Base-by-base conservation (phyloP, 2,797 vertebrate species). In the Mus caroli region DNA sequence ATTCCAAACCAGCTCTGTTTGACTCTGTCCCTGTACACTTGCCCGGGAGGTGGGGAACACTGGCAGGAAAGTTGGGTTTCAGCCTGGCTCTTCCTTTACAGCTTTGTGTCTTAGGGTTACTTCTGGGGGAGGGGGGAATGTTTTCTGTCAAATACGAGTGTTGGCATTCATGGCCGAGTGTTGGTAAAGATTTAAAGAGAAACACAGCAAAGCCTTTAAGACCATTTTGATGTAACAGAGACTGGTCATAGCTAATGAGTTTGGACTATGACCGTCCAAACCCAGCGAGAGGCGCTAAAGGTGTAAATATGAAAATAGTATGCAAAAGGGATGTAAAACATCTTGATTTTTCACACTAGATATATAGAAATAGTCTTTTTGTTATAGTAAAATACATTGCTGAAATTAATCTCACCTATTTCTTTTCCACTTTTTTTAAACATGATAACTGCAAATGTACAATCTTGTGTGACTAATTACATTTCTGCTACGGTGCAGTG, bases 361-460 rank as follows among this genome's bases (percentile, higher is more conserved):
- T 64, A 85, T 28, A 90, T 46, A 14, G 26, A 92, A 90, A 92
- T 82, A n/a, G 75, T 76, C 62, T 71, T 87, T 82, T 93, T 73
- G 54, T 78, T 62, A 40, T 50, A 90, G 34, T 82, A 6, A 92
- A 90, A 62, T 90, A 58, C 43, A 93, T 73, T 50, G 76, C 54
- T 92, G 79, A 67, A 97, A 90, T 91, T 87, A 94, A 94, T 28
- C 46, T 71, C 10, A 71, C 19, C 37, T 93, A 28, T 92, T 83
- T 89, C 50, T 91, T 91, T 93, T 77, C n/a, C 40, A 54, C 60
- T 46, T 73, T 28, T 31, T 34, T 24, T 84, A 22, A 94, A 80
- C 3, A 12, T 80, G 52, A 46, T 43, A 85, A 91, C 67, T 88
- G 82, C 69, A 92, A 94, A 85, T 85, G 80, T 73, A 86, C 87